These are phyloP conservation scores for Pavo muticus DNA, from an alignment of 2,113 vertebrate genomes.

Conservation along the genomic window DNA sequence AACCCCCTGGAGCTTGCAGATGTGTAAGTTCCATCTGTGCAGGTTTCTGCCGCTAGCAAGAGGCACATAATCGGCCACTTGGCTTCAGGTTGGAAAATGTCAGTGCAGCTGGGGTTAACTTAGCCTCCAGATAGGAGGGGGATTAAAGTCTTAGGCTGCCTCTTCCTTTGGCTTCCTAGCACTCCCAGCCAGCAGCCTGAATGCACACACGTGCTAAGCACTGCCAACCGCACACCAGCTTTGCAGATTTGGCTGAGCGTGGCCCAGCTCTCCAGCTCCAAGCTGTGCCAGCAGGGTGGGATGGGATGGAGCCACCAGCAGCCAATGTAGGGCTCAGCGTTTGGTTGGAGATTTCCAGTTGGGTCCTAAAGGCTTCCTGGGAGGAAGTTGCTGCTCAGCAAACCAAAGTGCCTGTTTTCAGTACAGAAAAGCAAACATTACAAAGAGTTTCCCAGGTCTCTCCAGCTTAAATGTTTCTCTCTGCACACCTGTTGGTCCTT, in stretches of 20 bases:
- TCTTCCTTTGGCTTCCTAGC: background rate
- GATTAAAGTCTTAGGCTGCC: slow-evolving; percentile 14
- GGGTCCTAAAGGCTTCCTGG: background rate
- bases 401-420: background rate
- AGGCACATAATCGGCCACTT: background rate
- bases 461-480: background rate
- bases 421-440: background rate
- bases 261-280: background rate
- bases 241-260: background rate
- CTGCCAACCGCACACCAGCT: background rate
- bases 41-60: background rate
- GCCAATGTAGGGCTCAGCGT: fast-evolving
- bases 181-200: background rate
- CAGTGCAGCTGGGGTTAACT: background rate
- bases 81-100: background rate
- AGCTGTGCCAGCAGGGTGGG: fast-evolving
- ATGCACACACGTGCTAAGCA: background rate
- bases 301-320: background rate
- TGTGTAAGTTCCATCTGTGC: background rate
- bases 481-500: background rate
- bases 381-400: background rate
- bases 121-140: background rate
- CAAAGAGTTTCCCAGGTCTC: background rate
- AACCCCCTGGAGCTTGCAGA: slow-evolving; percentile 1
- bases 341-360: background rate